A percentile compares a stretch with the other conserved stretches of the same genome.
phyloP scores from a whole-genome alignment of 2,113 vertebrate genomes.

The Dissostichus mawsoni region DNA sequence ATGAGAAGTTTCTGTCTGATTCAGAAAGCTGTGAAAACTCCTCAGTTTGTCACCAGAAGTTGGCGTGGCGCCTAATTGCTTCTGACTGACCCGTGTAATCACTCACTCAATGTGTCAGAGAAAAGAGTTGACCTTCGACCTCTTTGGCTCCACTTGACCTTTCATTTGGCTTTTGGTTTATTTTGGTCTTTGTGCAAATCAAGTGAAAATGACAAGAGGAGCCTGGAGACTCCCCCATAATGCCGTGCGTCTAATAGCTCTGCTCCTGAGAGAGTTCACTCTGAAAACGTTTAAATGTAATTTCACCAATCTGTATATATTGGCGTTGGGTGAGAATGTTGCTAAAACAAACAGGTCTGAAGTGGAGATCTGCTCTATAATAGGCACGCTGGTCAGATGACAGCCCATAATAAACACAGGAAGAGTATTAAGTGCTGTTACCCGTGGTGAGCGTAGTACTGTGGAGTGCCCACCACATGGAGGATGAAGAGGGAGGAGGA shows the following conservation, averaged over 20 bases:
- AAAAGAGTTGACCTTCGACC: constrained; percentile 53
- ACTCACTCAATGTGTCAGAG: constrained; percentile 39
- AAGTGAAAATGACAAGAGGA: constrained; percentile 28
- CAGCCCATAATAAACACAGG: constrained; percentile 64
- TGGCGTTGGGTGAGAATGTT: constrained; percentile 10
- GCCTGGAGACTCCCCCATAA: not conserved
- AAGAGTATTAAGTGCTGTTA: constrained; percentile 63
- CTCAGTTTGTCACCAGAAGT: constrained; percentile 10
- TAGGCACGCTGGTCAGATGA: constrained; percentile 9
- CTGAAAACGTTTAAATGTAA: constrained; percentile 9
- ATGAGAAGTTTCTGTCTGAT: not conserved
- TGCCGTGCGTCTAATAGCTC: not conserved
- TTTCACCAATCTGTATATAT: constrained; percentile 3
- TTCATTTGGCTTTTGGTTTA: constrained; percentile 30
- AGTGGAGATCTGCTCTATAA: not conserved
- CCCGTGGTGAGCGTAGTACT: constrained; percentile 79
- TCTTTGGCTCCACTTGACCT: constrained; percentile 51
- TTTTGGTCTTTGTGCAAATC: constrained; percentile 49
- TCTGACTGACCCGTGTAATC: constrained; percentile 38
- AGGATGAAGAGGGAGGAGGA: constrained; percentile 81
- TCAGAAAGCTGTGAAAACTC: constrained; percentile 26
- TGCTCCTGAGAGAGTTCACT: constrained; percentile 28
- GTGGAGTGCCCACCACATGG: constrained; percentile 75
- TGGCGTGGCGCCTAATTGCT: constrained; percentile 23
- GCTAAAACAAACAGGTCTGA: constrained; percentile 39